phyloP scores from a whole-genome alignment of 2,888 invertebrate species.

The Thelaira solivaga region DNA sequence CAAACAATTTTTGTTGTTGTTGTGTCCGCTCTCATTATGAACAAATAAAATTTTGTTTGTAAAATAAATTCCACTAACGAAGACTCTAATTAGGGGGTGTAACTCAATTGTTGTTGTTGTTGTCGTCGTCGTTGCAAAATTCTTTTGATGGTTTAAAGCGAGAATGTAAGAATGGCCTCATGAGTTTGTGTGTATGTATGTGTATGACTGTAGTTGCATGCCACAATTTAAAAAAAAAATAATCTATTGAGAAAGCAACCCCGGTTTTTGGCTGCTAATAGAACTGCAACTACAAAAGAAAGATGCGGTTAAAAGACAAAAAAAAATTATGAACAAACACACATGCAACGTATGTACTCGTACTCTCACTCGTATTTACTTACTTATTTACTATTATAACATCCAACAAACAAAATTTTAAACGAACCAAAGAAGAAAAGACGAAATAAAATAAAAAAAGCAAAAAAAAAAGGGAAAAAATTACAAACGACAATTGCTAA shows the following conservation, averaged over 20 bases:
- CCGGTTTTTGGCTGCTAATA: conserved; percentile 18
- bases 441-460: too few species aligned
- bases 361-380: background rate
- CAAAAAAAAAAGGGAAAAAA: background rate
- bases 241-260: conserved; percentile 23
- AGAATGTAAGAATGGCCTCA: conserved; percentile 33
- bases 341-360: background rate
- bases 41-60: conserved; percentile 43
- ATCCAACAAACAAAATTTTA: background rate
- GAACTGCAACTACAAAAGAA: conserved; percentile 12
- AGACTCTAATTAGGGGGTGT: conserved; percentile 60
- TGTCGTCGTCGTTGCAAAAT: conserved; percentile 48
- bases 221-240: background rate
- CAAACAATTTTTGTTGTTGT: too few species aligned
- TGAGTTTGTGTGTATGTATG: conserved; percentile 27
- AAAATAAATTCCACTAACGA: conserved; percentile 55
- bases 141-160: conserved; percentile 54
- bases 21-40: conserved; percentile 23
- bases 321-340: background rate
- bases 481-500: background rate
- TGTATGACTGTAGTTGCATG: background rate
- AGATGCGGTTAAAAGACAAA: conserved; percentile 5
- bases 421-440: background rate
- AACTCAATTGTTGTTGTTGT: conserved; percentile 40
- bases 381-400: background rate